Evolutionary conservation across 2,888 invertebrate species (phyloP).

Genomic region (Stenichneumon culpator): DNA sequence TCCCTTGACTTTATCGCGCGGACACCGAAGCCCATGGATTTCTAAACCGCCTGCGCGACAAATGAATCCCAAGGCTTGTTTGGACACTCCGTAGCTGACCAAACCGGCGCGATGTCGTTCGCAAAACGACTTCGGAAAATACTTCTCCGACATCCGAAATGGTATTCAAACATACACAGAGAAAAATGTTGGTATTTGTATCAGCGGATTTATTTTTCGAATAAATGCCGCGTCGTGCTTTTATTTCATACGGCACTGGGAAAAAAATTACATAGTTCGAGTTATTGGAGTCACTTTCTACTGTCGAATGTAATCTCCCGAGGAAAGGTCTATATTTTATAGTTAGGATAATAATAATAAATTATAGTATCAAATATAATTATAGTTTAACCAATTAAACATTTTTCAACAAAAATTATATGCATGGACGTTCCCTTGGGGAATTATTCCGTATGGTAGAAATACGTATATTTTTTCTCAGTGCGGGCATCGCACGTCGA

Average conservation of each 20-base stretch:
- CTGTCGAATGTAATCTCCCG: too few relatives aligned
- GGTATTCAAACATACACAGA: neutral
- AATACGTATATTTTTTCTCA: too few relatives aligned
- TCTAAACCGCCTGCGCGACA: constrained; percentile 74
- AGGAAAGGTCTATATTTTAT: too few relatives aligned
- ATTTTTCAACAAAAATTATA: too few relatives aligned
- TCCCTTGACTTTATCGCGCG: constrained; percentile 46
- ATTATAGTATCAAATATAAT: too few relatives aligned
- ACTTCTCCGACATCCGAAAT: neutral
- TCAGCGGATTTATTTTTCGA: neutral
- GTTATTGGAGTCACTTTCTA: too few relatives aligned
- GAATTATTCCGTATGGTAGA: too few relatives aligned
- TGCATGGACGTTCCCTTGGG: too few relatives aligned
- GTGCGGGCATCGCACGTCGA: neutral
- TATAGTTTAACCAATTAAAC: too few relatives aligned
- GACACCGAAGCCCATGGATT: constrained; percentile 72
- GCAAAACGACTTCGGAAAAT: neutral
- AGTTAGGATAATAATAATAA: too few relatives aligned
- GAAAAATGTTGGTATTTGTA: neutral
- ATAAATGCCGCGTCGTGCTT: neutral
- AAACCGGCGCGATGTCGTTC: neutral
- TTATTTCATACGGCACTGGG: too few relatives aligned
- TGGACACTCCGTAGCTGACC: constrained; percentile 44
- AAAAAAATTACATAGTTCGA: too few relatives aligned
- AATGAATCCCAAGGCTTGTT: constrained; percentile 76